These are phyloP conservation scores for Rhagium mordax DNA, from an alignment of 2,888 invertebrate species.

Conservation along the genomic window DNA sequence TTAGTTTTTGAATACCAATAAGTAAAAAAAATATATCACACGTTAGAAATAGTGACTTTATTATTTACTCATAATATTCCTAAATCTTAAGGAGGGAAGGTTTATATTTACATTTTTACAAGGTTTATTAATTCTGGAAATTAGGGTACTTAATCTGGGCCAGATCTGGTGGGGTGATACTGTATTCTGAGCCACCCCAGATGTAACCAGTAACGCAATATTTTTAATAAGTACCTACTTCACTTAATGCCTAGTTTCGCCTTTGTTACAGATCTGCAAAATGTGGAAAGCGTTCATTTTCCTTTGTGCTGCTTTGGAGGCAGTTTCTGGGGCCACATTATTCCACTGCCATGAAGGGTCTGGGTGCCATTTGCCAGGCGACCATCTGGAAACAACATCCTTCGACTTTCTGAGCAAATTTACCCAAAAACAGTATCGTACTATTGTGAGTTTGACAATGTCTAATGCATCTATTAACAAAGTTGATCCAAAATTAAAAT, in stretches of 20 bases:
- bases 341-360: conserved; percentile 73
- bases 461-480: conserved; percentile 58
- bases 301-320: conserved; percentile 43
- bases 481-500: conserved; percentile 63
- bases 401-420: conserved; percentile 84
- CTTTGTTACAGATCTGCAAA: conserved; percentile 53
- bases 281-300: conserved; percentile 55
- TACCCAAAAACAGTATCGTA: conserved; percentile 59
- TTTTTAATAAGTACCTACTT: not conserved
- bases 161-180: not conserved
- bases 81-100: no score
- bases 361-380: conserved; percentile 76
- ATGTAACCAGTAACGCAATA: not conserved
- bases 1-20: no score
- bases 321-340: conserved; percentile 57
- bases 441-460: conserved; percentile 60
- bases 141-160: not conserved
- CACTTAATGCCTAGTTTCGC: conserved; percentile 22
- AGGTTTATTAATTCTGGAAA: not conserved
- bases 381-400: conserved; percentile 78
- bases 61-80: no score
- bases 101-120: not conserved
- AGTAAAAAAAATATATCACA: no score
- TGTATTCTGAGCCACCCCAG: not conserved
- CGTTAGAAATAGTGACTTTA: no score